Evolutionary conservation across 2,113 vertebrate species (phyloP).

Genomic region (Dicrurus megarhynchus): DNA sequence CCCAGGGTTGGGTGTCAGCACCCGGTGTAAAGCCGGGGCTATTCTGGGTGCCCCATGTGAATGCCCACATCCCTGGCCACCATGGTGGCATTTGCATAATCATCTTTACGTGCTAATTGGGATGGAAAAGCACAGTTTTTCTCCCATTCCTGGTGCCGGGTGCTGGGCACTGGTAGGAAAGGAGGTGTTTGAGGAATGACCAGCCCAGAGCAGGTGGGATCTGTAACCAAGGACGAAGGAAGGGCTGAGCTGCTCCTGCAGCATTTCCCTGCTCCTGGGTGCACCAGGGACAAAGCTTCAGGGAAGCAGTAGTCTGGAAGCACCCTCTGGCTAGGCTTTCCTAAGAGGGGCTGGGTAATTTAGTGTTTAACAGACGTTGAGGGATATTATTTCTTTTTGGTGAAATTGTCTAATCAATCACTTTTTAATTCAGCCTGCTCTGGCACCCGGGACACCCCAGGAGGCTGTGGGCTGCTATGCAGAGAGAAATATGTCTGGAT

Average conservation of each 20-base stretch:
- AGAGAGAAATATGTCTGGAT: not conserved
- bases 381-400: slow-evolving; percentile 23
- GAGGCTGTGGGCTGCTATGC: not conserved
- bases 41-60: not conserved
- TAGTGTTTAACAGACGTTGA: not conserved
- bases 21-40: fast-evolving
- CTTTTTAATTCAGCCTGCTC: slow-evolving; percentile 33
- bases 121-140: not conserved
- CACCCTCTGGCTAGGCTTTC: not conserved
- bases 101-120: not conserved
- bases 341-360: not conserved
- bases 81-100: not conserved
- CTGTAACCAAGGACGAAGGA: not conserved
- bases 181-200: not conserved
- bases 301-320: not conserved
- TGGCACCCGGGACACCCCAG: not conserved
- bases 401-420: slow-evolving; percentile 49
- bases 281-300: not conserved
- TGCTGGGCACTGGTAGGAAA: fast-evolving
- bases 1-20: not conserved
- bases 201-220: not conserved
- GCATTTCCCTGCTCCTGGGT: not conserved
- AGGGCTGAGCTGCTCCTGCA: not conserved
- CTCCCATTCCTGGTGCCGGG: not conserved
- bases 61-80: not conserved